These are phyloP conservation scores for Porites lobata DNA, from an alignment of 92 coral and sea anemone genomes.

Conservation along the genomic window DNA sequence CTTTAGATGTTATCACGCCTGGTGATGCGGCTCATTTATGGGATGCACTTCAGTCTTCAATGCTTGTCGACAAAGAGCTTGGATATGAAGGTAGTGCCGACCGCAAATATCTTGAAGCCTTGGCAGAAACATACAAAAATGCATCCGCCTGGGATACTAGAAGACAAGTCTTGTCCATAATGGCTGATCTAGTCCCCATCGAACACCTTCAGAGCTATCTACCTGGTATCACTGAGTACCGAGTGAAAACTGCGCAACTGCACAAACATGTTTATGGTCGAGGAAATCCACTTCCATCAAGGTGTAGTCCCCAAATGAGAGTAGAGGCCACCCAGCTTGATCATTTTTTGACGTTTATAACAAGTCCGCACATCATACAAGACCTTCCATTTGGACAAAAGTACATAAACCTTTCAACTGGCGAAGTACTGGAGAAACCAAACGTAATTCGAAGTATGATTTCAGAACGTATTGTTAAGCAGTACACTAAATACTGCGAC, in stretches of 20 bases:
- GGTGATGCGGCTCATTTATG: too few relatives aligned
- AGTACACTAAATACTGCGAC: slow-evolving; percentile 29
- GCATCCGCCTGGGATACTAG: too few relatives aligned
- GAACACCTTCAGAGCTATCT: slow-evolving; percentile 43
- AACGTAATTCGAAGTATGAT: slow-evolving; percentile 53
- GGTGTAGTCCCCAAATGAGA: slow-evolving; percentile 48
- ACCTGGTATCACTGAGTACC: slow-evolving; percentile 63
- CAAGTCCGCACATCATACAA: too few relatives aligned
- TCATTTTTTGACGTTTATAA: slow-evolving; percentile 28
- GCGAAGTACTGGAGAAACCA: slow-evolving; percentile 29
- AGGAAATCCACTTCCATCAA: slow-evolving; percentile 38
- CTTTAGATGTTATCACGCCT: too few relatives aligned
- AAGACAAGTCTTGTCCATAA: too few relatives aligned
- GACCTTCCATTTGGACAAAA: slow-evolving; percentile 18
- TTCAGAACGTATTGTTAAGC: slow-evolving; percentile 38
- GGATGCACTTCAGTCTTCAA: slow-evolving; percentile 35
- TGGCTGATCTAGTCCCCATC: too few relatives aligned
- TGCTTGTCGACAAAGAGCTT: slow-evolving; percentile 47
- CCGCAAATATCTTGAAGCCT: slow-evolving; percentile 7
- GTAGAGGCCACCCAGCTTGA: slow-evolving; percentile 60
- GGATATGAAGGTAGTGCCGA: slow-evolving; percentile 7
- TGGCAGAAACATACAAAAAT: too few relatives aligned
- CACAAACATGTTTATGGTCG: slow-evolving; percentile 55
- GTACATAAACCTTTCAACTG: too few relatives aligned
- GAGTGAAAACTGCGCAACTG: slow-evolving; percentile 47